These are phyloP conservation scores for Petrocephalus zakoni DNA, from an alignment of 2,113 vertebrate genomes.

Conservation along the genomic window DNA sequence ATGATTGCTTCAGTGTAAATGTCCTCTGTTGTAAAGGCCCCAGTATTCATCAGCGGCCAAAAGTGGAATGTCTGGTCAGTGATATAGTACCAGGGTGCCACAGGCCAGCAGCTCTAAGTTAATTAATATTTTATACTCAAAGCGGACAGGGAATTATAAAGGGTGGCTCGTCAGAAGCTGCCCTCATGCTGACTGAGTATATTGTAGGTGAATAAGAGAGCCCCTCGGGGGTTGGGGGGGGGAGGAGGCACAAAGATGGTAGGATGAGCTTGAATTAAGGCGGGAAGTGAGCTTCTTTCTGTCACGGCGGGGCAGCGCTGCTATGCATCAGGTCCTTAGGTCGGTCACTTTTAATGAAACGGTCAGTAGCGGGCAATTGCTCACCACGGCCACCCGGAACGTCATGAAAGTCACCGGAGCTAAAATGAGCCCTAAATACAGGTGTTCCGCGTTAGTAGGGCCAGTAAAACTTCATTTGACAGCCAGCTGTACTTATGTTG, in stretches of 20 bases:
- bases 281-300: background rate
- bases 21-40: slow-evolving; percentile 14
- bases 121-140: slow-evolving; percentile 43
- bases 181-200: slow-evolving; percentile 37
- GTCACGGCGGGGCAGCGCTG: slow-evolving; percentile 9
- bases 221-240: slow-evolving; percentile 8
- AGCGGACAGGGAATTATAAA: slow-evolving; percentile 19
- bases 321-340: background rate
- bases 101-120: slow-evolving; percentile 16
- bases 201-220: slow-evolving; percentile 33
- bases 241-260: background rate
- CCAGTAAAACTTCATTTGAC: background rate
- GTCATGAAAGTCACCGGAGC: background rate
- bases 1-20: slow-evolving; percentile 1
- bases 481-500: background rate
- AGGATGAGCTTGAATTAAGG: slow-evolving; percentile 5
- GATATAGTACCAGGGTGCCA: background rate
- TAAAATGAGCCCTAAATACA: background rate
- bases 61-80: background rate
- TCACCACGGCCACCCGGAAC: background rate
- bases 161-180: slow-evolving; percentile 21
- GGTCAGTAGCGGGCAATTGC: background rate
- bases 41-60: background rate
- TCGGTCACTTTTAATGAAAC: background rate
- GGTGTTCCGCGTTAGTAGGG: background rate